Evolutionary conservation across 1,140 invertebrate genomes (phyloP).

Genomic region (Anastatus disparis): DNA sequence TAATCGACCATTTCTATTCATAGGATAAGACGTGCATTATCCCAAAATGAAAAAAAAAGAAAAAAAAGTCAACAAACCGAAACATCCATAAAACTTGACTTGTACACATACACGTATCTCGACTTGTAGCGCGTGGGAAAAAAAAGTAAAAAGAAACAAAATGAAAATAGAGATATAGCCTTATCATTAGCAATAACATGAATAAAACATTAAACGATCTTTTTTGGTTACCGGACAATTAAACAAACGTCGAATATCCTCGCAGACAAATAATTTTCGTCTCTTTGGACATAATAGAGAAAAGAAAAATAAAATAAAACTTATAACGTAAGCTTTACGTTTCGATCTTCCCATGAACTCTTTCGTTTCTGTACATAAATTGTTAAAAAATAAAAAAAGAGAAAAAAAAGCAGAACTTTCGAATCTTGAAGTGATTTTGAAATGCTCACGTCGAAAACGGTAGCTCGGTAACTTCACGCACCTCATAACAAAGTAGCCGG

Average conservation of each 20-base stretch:
- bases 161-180: constrained; percentile 4
- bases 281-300: neutral
- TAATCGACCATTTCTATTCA: too few species aligned
- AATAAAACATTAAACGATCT: constrained; percentile 26
- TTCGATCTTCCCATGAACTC: constrained; percentile 6
- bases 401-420: constrained; percentile 21
- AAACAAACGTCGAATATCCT: constrained; percentile 21
- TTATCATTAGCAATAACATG: constrained; percentile 32
- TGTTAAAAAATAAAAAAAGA: too few species aligned
- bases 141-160: neutral
- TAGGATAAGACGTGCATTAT: too few species aligned
- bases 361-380: too few species aligned
- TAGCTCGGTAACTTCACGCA: constrained; percentile 26
- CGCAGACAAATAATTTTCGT: constrained; percentile 10
- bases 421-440: constrained; percentile 29
- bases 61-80: too few species aligned
- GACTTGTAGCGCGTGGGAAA: constrained; percentile 13
- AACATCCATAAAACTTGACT: too few species aligned
- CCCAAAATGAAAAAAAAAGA: too few species aligned
- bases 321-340: neutral
- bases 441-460: constrained; percentile 25
- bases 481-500: constrained; percentile 30
- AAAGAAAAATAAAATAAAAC: neutral
- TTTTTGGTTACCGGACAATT: constrained; percentile 11
- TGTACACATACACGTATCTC: too few species aligned